A percentile compares a stretch with the other conserved stretches of the same genome.
phyloP scores from a whole-genome alignment of 2,113 vertebrate genomes.

The Leucopsar rothschildi region DNA sequence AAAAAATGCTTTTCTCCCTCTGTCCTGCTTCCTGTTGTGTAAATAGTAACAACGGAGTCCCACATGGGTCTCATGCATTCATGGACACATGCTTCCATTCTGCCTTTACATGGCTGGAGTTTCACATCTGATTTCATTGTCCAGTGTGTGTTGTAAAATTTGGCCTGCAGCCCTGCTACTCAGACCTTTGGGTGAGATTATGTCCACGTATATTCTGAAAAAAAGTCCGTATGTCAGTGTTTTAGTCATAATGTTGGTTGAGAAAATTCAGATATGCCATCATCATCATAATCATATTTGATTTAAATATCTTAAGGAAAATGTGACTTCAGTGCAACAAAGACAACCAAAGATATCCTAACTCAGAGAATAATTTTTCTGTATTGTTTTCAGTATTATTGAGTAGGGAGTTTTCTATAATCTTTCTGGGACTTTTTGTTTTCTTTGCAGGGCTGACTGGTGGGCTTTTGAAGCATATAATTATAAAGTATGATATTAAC shows the following conservation, averaged over 20 bases:
- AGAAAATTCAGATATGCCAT: background rate
- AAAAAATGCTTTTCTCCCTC: background rate
- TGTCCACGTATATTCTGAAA: background rate
- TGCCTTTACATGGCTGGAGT: background rate
- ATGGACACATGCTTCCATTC: background rate
- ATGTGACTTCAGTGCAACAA: background rate
- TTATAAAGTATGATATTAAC: background rate
- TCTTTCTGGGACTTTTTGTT: background rate
- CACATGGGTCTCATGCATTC: background rate
- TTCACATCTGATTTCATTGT: background rate
- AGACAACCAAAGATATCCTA: background rate
- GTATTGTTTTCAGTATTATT: background rate
- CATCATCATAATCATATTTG: background rate
- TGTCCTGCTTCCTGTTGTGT: background rate
- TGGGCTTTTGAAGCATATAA: background rate
- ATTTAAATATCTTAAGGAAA: background rate
- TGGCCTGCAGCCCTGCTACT: background rate
- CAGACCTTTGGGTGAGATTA: background rate
- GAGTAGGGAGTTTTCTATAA: background rate
- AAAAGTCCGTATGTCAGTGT: background rate
- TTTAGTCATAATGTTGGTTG: background rate
- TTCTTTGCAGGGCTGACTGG: background rate
- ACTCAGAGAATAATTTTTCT: background rate
- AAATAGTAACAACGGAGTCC: background rate
- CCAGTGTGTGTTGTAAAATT: background rate